Percentiles rank a stretch among this genome's conserved stretches.
These are phyloP conservation scores for Charaxes varanes DNA, from an alignment of 1,140 invertebrate genomes.

Conservation along the genomic window DNA sequence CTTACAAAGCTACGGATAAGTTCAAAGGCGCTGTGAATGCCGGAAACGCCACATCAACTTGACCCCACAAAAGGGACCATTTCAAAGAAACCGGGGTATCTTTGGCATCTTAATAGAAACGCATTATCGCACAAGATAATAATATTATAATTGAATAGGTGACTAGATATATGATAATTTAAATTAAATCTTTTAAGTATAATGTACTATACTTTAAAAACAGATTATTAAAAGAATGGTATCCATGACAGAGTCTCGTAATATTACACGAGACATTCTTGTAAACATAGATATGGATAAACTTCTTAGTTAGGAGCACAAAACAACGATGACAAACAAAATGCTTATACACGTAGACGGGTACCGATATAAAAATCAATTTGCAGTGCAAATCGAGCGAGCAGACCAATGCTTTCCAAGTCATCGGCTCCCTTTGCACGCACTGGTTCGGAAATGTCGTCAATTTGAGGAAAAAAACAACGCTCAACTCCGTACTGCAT, in stretches of 20 bases:
- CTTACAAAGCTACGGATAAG: constrained; percentile 10
- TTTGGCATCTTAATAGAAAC: constrained; percentile 3
- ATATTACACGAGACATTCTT: no score
- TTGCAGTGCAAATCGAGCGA: constrained; percentile 65
- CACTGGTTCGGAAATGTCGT: constrained; percentile 56
- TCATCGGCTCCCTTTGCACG: constrained; percentile 51
- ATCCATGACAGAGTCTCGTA: no score
- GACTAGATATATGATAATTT: no score
- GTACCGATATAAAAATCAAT: constrained; percentile 62
- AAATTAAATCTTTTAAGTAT: no score
- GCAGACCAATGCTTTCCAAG: constrained; percentile 62
- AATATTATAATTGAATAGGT: no score
- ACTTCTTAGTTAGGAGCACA: constrained; percentile 9
- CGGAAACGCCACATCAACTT: constrained; percentile 19
- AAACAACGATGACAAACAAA: constrained; percentile 38
- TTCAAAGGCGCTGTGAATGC: constrained; percentile 20
- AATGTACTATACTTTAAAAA: no score
- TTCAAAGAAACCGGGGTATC: constrained; percentile 9
- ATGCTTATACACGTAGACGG: constrained; percentile 30
- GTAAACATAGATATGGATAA: no score
- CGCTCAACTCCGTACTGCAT: no score
- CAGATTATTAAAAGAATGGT: no score
- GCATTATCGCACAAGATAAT: no score
- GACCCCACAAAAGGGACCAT: constrained; percentile 10
- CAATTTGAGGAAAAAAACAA: constrained; percentile 47